These are phyloP conservation scores for Xanthorhoe designata DNA, from an alignment of 2,888 invertebrate genomes.

Conservation along the genomic window DNA sequence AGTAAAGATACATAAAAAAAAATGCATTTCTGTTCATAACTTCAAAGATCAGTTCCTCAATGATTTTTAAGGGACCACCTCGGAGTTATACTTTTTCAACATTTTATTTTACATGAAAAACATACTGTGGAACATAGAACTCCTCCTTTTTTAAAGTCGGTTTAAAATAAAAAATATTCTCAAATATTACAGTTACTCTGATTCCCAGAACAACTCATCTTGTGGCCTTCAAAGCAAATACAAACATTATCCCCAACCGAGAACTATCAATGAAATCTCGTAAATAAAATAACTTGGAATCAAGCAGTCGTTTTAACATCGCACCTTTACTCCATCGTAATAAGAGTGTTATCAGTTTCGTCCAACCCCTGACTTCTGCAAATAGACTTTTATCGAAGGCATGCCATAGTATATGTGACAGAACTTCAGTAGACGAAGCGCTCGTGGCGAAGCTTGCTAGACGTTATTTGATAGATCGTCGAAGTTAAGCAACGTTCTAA, in stretches of 20 bases:
- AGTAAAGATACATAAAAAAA: too few relatives aligned
- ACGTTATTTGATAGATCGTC: too few relatives aligned
- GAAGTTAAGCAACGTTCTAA: too few relatives aligned
- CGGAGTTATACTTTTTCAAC: too few relatives aligned
- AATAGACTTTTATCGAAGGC: conserved; percentile 38
- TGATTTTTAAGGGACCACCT: too few relatives aligned
- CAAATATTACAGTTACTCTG: not conserved
- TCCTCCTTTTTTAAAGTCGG: too few relatives aligned
- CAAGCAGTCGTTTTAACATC: conserved; percentile 24
- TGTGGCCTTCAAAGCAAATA: not conserved
- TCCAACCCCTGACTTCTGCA: conserved; percentile 31
- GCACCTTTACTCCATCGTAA: conserved; percentile 34
- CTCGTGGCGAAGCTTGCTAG: too few relatives aligned
- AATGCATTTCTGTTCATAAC: too few relatives aligned
- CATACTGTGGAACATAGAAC: too few relatives aligned
- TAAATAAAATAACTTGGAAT: conserved; percentile 31
- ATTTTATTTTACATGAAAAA: too few relatives aligned
- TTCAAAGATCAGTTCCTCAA: too few relatives aligned
- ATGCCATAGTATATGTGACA: conserved; percentile 9
- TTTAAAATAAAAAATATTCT: too few relatives aligned
- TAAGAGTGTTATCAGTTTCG: conserved; percentile 33
- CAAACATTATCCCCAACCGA: not conserved
- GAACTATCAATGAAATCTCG: conserved; percentile 6
- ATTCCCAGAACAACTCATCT: not conserved
- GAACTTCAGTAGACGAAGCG: not conserved